phyloP scores from a whole-genome alignment of 2,113 vertebrate species.

The Dasyornis broadbenti region DNA sequence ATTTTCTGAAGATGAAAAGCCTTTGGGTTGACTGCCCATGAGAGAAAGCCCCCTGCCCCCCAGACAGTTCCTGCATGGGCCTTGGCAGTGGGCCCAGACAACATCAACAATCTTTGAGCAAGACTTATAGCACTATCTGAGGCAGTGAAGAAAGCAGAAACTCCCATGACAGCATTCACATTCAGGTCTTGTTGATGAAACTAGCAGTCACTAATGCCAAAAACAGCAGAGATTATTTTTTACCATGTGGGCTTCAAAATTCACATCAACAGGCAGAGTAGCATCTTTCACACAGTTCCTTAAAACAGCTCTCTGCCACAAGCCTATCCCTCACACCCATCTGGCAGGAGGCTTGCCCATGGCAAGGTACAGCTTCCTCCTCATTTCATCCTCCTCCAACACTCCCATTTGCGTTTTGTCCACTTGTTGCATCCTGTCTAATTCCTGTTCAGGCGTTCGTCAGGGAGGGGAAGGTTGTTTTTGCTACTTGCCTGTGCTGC shows the following conservation, averaged over 20 bases:
- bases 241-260: background rate
- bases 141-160: background rate
- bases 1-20: slow-evolving; percentile 24
- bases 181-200: slow-evolving; percentile 35
- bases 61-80: background rate
- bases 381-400: slow-evolving; percentile 46
- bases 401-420: slow-evolving; percentile 35
- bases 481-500: slow-evolving; percentile 26
- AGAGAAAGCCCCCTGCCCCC: background rate
- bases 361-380: slow-evolving; percentile 4
- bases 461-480: slow-evolving; percentile 48
- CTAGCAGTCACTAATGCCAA: slow-evolving; percentile 6
- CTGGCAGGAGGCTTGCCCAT: background rate
- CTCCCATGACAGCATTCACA: slow-evolving; percentile 19
- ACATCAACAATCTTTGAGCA: background rate
- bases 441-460: slow-evolving; percentile 37
- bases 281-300: background rate
- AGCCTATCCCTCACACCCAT: slow-evolving; percentile 1
- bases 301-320: background rate
- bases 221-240: background rate
- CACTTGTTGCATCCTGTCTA: slow-evolving; percentile 61
- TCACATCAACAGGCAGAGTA: background rate
- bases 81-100: slow-evolving; percentile 23
- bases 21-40: background rate
- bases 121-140: background rate